These are phyloP conservation scores for Orius insidiosus DNA, from an alignment of 1,140 invertebrate species.

Conservation along the genomic window DNA sequence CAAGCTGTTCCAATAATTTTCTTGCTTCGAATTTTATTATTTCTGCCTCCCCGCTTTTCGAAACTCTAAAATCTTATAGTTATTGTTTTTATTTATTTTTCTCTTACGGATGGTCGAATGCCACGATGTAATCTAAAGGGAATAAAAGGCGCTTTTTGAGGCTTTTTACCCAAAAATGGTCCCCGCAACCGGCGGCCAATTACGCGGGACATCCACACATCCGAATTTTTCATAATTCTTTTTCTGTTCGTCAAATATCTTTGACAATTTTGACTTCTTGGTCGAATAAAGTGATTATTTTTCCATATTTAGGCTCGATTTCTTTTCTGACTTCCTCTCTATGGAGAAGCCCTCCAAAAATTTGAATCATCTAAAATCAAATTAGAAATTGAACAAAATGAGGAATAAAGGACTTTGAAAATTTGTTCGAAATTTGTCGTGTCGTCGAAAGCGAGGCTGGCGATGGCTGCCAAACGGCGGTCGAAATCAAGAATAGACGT, in stretches of 20 bases:
- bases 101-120: constrained; percentile 31
- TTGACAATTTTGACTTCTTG: constrained; percentile 45
- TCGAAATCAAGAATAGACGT: constrained; percentile 43
- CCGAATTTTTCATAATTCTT: constrained; percentile 28
- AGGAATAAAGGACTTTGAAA: constrained; percentile 30
- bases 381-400: not conserved
- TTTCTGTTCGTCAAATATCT: constrained; percentile 26
- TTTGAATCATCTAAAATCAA: constrained; percentile 43
- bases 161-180: constrained; percentile 50
- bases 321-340: constrained; percentile 50
- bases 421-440: constrained; percentile 50
- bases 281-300: constrained; percentile 39
- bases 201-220: constrained; percentile 38
- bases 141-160: constrained; percentile 38
- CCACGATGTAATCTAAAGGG: constrained; percentile 38
- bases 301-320: constrained; percentile 37
- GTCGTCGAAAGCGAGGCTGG: constrained; percentile 57
- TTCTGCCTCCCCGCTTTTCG: too few species aligned
- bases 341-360: constrained; percentile 50
- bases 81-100: too few species aligned
- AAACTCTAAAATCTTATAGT: too few species aligned
- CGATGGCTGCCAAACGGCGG: constrained; percentile 50
- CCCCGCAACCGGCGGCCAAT: constrained; percentile 55
- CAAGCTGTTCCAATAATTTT: not conserved
- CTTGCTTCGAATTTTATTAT: not conserved